Evolutionary conservation across 2,113 vertebrate genomes (phyloP).

Genomic region (Colinus virginianus): DNA sequence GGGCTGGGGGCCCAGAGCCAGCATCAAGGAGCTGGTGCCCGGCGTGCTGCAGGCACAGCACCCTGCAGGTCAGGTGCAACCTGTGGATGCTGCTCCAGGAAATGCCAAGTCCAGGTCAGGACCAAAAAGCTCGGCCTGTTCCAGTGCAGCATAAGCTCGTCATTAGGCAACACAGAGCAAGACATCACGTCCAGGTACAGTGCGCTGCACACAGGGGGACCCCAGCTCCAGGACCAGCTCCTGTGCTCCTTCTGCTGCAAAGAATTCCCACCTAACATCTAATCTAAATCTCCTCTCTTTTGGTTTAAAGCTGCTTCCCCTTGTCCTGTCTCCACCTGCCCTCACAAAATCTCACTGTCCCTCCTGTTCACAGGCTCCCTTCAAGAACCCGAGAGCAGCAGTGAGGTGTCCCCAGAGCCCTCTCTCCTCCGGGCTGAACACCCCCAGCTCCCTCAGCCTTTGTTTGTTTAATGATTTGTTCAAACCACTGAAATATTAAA

Average conservation of each 20-base stretch:
- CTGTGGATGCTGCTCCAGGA: accelerated
- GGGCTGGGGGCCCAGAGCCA: no score
- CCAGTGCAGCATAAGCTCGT: accelerated
- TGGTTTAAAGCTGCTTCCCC: background rate
- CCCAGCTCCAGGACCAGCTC: background rate
- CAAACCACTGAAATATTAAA: background rate
- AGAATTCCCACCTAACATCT: no score
- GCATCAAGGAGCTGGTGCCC: no score
- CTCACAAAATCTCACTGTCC: background rate
- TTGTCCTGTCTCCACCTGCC: no score
- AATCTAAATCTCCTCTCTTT: no score
- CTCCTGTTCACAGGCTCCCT: background rate
- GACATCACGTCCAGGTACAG: accelerated
- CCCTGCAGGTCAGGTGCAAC: background rate
- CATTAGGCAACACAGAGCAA: background rate
- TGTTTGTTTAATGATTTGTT: background rate
- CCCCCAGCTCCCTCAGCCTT: no score
- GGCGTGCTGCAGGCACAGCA: background rate
- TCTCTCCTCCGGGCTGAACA: background rate
- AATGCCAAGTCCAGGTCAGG: background rate
- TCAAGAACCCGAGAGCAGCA: background rate
- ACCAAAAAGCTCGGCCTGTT: background rate
- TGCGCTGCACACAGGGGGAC: background rate
- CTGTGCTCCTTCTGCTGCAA: background rate
- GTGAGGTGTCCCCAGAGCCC: no score